Evolutionary conservation across 1,140 invertebrate species (phyloP).

Genomic region (Lutraria rhynchaena): DNA sequence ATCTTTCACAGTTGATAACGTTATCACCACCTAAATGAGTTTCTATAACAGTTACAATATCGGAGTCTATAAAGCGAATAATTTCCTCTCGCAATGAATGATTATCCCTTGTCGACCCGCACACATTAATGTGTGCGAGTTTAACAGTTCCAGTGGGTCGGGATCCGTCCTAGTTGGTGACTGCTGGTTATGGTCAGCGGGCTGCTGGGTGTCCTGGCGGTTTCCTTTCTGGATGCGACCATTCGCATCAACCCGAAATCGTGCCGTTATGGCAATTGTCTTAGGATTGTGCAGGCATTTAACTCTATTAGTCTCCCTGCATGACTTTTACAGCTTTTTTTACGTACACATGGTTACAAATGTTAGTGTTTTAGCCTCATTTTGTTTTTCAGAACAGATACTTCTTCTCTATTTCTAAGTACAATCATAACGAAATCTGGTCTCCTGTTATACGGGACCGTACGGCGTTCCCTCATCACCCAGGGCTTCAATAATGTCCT

Average conservation of each 20-base stretch:
- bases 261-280: neutral
- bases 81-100: neutral
- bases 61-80: neutral
- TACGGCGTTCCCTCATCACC: too few relatives aligned
- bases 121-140: conserved; percentile 6
- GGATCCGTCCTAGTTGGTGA: neutral
- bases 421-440: too few relatives aligned
- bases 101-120: conserved; percentile 27
- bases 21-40: conserved; percentile 8
- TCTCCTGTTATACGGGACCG: too few relatives aligned
- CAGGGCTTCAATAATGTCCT: neutral
- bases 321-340: neutral
- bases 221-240: neutral
- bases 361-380: neutral
- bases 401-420: too few relatives aligned
- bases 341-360: neutral
- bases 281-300: neutral
- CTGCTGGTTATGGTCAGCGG: too few relatives aligned
- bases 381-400: conserved; percentile 13
- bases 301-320: neutral
- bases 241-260: neutral
- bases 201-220: neutral
- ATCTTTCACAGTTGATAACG: neutral
- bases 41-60: conserved; percentile 3
- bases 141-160: neutral